phyloP scores from a whole-genome alignment of 2,113 vertebrate genomes.

The Hemiscyllium ocellatum region DNA sequence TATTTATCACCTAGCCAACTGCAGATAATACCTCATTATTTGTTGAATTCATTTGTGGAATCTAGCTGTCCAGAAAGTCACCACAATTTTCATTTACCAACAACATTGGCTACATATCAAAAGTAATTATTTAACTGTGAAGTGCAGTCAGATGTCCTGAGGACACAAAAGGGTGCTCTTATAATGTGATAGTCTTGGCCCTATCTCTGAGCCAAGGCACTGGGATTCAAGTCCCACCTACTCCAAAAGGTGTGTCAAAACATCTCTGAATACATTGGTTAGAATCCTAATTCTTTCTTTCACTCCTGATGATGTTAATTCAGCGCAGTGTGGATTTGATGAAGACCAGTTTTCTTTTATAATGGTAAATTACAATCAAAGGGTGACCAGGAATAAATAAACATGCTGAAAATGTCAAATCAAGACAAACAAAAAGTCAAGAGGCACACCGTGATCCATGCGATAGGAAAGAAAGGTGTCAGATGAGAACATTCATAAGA shows the following conservation, averaged over 20 bases:
- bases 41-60: background rate
- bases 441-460: background rate
- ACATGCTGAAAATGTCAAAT: background rate
- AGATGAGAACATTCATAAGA: background rate
- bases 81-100: background rate
- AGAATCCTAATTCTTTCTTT: background rate
- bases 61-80: background rate
- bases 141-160: background rate
- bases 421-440: background rate
- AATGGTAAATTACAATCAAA: background rate
- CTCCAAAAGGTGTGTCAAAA: no score
- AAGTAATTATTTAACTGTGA: background rate
- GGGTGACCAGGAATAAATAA: background rate
- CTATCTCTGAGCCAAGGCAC: no score
- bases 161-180: background rate
- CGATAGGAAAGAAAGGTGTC: background rate
- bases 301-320: background rate
- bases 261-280: no score
- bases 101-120: background rate
- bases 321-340: background rate
- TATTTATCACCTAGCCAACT: background rate
- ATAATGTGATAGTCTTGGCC: no score
- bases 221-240: no score
- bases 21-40: background rate
- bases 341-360: background rate